A percentile compares a stretch with the other conserved stretches of the same genome.
These are phyloP conservation scores for Agonum fuliginosum DNA, from an alignment of 2,888 invertebrate genomes.

Conservation along the genomic window DNA sequence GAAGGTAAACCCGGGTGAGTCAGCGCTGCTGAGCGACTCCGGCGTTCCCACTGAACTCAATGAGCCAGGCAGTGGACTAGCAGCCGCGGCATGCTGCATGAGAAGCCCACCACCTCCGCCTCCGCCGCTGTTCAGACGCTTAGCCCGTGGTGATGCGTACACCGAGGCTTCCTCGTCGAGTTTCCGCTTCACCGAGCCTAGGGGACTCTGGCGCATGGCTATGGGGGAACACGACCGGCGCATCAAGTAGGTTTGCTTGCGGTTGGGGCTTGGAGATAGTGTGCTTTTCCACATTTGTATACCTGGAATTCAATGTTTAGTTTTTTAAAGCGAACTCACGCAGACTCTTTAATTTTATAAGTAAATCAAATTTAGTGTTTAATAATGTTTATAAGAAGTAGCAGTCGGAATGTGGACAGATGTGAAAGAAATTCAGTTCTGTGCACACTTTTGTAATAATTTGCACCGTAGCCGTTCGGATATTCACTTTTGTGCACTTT, in stretches of 20 bases:
- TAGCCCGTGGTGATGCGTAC: conserved; percentile 70
- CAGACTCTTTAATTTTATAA: no score
- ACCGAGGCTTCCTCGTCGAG: conserved; percentile 75
- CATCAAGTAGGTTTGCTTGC: conserved; percentile 82
- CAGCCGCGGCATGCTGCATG: conserved; percentile 69
- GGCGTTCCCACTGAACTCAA: conserved; percentile 78
- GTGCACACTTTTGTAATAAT: no score
- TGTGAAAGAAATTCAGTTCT: no score
- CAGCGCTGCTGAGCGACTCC: conserved; percentile 78
- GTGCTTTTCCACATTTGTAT: conserved; percentile 75
- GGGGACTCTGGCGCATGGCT: conserved; percentile 84
- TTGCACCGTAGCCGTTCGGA: no score
- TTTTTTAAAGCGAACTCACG: no score
- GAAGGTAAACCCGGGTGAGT: conserved; percentile 77
- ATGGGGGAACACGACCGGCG: conserved; percentile 93
- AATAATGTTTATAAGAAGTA: no score
- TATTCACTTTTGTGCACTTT: no score
- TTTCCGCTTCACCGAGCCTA: conserved; percentile 83
- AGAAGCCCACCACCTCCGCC: conserved; percentile 68
- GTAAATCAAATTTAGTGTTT: no score
- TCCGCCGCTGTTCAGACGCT: conserved; percentile 71
- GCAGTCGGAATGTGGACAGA: no score
- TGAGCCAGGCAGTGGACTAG: conserved; percentile 75
- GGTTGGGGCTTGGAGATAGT: conserved; percentile 89
- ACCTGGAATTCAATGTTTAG: conserved; percentile 69